phyloP scores from a whole-genome alignment of 1,140 invertebrate genomes.

The Magallana ariakensis region DNA sequence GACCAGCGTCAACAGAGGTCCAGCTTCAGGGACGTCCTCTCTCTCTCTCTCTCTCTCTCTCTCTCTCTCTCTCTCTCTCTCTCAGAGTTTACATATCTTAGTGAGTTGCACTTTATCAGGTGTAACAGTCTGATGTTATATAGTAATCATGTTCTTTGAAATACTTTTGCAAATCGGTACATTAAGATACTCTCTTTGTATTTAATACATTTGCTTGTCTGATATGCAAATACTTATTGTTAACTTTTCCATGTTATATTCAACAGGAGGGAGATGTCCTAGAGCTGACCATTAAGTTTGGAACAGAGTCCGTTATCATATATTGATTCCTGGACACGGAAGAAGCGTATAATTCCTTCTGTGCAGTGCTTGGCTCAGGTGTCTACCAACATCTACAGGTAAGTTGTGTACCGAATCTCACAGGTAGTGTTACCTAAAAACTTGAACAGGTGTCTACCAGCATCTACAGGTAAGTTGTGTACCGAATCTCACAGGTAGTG shows the following conservation, averaged over 20 bases:
- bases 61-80: too few species aligned
- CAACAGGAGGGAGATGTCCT: slow-evolving; percentile 86
- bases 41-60: neutral
- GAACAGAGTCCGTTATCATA: slow-evolving; percentile 85
- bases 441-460: slow-evolving; percentile 77
- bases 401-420: slow-evolving; percentile 74
- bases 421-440: slow-evolving; percentile 76
- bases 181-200: too few species aligned
- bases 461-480: too few species aligned
- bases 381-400: slow-evolving; percentile 90
- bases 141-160: too few species aligned
- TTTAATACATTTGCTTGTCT: too few species aligned
- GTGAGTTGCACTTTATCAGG: too few species aligned
- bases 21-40: slow-evolving; percentile 91
- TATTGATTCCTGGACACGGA: slow-evolving; percentile 90
- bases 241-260: too few species aligned
- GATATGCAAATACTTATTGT: too few species aligned
- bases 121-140: too few species aligned
- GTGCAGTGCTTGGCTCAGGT: slow-evolving; percentile 89
- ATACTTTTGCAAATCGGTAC: too few species aligned
- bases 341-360: slow-evolving; percentile 91
- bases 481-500: too few species aligned
- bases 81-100: too few species aligned
- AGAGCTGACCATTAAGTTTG: slow-evolving; percentile 88
- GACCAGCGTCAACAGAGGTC: slow-evolving; percentile 94